phyloP scores from a whole-genome alignment of 2,888 invertebrate genomes.

The Thymelicus lineola region DNA sequence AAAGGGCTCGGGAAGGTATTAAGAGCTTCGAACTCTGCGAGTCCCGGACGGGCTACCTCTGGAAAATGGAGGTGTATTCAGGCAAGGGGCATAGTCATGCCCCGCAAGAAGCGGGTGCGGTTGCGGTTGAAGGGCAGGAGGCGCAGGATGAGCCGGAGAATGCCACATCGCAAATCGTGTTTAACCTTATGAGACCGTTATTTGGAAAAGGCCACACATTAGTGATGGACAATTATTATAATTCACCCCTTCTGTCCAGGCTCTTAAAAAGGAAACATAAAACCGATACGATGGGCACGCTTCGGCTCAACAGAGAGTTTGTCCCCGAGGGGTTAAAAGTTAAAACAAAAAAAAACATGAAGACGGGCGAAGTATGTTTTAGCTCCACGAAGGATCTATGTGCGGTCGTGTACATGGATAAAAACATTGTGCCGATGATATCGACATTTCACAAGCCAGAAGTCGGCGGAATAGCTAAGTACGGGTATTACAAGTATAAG shows the following conservation, averaged over 20 bases:
- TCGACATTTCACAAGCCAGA: slow-evolving; percentile 38
- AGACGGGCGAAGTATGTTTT: slow-evolving; percentile 40
- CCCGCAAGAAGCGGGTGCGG: slow-evolving; percentile 30
- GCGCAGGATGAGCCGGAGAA: slow-evolving; percentile 40
- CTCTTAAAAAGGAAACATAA: slow-evolving; percentile 41
- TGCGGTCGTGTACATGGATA: slow-evolving; percentile 43
- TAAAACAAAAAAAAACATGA: slow-evolving; percentile 41
- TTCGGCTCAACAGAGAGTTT: slow-evolving; percentile 45
- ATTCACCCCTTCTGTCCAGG: slow-evolving; percentile 45
- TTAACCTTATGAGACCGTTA: slow-evolving; percentile 41
- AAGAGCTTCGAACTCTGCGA: slow-evolving; percentile 47
- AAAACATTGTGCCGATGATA: slow-evolving; percentile 39
- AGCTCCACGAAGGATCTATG: slow-evolving; percentile 43
- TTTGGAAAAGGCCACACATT: slow-evolving; percentile 45
- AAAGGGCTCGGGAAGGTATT: slow-evolving; percentile 44
- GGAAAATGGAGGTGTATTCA: slow-evolving; percentile 42
- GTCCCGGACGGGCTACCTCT: slow-evolving; percentile 44
- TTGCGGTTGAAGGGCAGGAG: slow-evolving; percentile 24
- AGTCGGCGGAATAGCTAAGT: slow-evolving; percentile 41
- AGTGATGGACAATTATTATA: slow-evolving; percentile 50
- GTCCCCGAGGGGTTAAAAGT: slow-evolving; percentile 42
- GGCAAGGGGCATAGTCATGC: slow-evolving; percentile 43
- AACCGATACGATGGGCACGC: slow-evolving; percentile 46
- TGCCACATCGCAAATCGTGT: slow-evolving; percentile 45
- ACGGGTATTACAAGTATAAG: slow-evolving; percentile 38